Conservation (phyloP, 1,140 invertebrate genomes). For the Heliothis virescens region DNA sequence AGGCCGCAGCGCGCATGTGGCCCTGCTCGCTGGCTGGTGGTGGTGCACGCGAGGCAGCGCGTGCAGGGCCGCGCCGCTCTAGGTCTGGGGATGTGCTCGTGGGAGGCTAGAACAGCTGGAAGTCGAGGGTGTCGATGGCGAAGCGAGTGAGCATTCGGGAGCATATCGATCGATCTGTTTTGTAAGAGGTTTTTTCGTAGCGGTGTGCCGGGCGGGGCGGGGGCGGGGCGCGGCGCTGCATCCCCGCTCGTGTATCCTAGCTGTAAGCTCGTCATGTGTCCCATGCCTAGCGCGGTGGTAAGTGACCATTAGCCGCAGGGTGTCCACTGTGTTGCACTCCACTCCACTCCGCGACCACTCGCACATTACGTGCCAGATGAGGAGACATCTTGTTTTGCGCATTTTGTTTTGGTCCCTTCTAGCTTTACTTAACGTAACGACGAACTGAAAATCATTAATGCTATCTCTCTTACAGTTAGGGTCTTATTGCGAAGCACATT, state of each 20-base stretch:
- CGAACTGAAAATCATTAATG: constrained; percentile 13
- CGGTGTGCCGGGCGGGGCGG: constrained; percentile 47
- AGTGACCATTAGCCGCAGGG: constrained; percentile 52
- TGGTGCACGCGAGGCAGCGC: neutral
- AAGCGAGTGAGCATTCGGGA: constrained; percentile 66
- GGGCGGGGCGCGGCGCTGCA: constrained; percentile 71
- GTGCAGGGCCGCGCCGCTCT: neutral
- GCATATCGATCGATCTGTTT: constrained; percentile 82
- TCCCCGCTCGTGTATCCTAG: constrained; percentile 56
- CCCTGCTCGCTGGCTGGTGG: neutral
- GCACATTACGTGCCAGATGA: constrained; percentile 31
- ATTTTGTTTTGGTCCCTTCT: constrained; percentile 53
- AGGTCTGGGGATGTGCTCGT: constrained; percentile 4
- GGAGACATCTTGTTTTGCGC: constrained; percentile 59
- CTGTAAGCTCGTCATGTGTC: constrained; percentile 50
- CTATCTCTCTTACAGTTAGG: constrained; percentile 6
- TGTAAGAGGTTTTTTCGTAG: constrained; percentile 77
- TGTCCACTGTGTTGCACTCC: neutral
- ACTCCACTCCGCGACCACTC: neutral
- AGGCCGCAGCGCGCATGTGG: neutral
- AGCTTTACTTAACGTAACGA: constrained; percentile 25
- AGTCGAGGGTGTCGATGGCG: constrained; percentile 48
- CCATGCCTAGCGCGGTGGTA: constrained; percentile 33
- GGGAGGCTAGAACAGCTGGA: constrained; percentile 18
- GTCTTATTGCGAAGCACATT: neutral